Evolutionary conservation across 2,888 invertebrate genomes (phyloP), one percentile per base, ranked within the genome.

Genomic region (Fragum fragum): DNA sequence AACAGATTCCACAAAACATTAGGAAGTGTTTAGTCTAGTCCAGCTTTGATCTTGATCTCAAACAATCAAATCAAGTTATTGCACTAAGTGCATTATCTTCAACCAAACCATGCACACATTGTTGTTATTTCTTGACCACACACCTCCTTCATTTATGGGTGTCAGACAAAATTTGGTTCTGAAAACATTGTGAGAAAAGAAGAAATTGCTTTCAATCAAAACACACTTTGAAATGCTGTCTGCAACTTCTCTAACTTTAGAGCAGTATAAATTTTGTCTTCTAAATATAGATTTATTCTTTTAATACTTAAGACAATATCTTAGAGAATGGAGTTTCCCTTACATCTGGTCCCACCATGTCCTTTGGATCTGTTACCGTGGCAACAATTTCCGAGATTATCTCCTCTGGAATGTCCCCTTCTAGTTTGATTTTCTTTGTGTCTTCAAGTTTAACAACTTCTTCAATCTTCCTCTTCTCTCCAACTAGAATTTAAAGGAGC

Each of bases 281-380:
- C 18, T n/a, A 18, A 18, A 11, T 11, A n/a, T 23, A 7, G 55
- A 7, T 55, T 55, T n/a, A n/a, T n/a, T n/a, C n/a, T n/a, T n/a
- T n/a, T n/a, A n/a, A n/a, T n/a, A n/a, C n/a, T n/a, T n/a, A n/a
- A n/a, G n/a, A n/a, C n/a, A n/a, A n/a, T n/a, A n/a, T n/a, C n/a
- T n/a, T n/a, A n/a, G n/a, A n/a, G n/a, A n/a, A 36, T 36, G 32
- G 32, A 36, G 32, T 36, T 36, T 36, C 9, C 32, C 91, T 85
- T 88, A 97, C 97, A 93, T 97, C 97, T 1, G 97, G 97, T 1
- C 97, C 97, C 76, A 97, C 96, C 96, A 97, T 97, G 86, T 97
- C 97, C 93, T 97, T 97, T 0, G 97, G 97, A 93, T 98, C 97
- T 73, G 96, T 96, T 82, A 98, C 97, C 23, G 97, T 97, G 63